Evolutionary conservation across 2,113 vertebrate genomes (phyloP).

Genomic region (Donacobius atricapilla): DNA sequence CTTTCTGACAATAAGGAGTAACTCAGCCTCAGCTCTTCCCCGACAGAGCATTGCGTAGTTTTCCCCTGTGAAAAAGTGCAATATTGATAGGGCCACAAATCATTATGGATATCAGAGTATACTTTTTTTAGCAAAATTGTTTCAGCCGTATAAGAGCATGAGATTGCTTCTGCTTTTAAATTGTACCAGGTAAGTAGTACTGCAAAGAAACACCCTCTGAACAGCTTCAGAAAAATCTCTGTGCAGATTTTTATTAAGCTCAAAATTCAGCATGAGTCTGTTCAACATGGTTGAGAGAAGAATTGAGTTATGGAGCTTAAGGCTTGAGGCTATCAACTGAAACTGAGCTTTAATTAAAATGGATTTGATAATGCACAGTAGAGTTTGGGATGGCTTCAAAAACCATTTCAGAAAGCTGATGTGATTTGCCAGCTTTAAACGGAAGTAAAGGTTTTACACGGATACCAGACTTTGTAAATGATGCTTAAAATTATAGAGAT

Average conservation of each 20-base stretch:
- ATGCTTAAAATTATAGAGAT: background rate
- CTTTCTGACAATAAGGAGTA: background rate
- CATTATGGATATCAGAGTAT: background rate
- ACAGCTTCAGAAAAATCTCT: background rate
- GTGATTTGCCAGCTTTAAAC: background rate
- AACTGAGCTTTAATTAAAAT: conserved; percentile 66
- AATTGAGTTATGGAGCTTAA: conserved; percentile 37
- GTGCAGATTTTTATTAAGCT: conserved; percentile 23
- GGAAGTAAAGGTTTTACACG: background rate
- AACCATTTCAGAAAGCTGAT: background rate
- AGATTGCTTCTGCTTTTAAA: background rate
- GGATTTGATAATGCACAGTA: background rate
- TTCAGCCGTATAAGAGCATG: background rate
- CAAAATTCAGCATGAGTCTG: conserved; percentile 1
- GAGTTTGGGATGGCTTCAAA: conserved; percentile 6
- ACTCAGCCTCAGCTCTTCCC: background rate
- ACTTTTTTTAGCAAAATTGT: background rate
- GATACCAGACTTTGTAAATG: background rate
- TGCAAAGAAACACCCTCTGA: background rate
- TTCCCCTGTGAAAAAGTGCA: background rate
- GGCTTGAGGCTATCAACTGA: conserved; percentile 41
- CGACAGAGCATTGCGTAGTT: background rate
- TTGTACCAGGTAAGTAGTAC: background rate
- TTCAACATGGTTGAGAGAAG: conserved; percentile 10
- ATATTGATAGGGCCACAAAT: background rate